A percentile compares a stretch with the other conserved stretches of the same genome.
Evolutionary conservation across 1,140 invertebrate species (phyloP).

Genomic region (Hyposmocoma kahamanoa): DNA sequence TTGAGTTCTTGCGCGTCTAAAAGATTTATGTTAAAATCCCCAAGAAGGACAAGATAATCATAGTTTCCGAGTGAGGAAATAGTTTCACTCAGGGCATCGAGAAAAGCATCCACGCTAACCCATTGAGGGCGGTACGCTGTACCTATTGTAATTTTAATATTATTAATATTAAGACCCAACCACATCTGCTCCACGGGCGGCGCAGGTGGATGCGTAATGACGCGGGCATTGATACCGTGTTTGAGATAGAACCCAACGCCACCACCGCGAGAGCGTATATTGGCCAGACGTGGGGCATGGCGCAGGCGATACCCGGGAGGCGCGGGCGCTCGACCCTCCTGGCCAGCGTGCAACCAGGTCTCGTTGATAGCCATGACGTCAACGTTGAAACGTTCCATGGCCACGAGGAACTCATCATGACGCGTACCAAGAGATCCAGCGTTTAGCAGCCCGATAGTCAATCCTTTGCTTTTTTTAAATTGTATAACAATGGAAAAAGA

Average conservation of each 20-base stretch:
- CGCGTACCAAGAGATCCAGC: background rate
- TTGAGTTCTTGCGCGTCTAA: too few species aligned
- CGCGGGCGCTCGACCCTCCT: background rate
- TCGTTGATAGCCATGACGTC: slow-evolving; percentile 6
- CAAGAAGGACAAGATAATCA: too few species aligned
- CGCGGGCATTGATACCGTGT: background rate
- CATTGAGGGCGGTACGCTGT: background rate
- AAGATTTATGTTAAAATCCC: too few species aligned
- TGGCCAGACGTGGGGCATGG: background rate
- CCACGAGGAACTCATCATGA: slow-evolving; percentile 5
- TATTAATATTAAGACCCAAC: background rate
- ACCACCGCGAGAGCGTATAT: background rate
- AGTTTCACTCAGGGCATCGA: background rate
- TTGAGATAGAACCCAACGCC: slow-evolving; percentile 7
- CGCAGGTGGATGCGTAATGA: background rate
- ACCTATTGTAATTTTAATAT: background rate
- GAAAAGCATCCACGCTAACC: background rate
- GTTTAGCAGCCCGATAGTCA: slow-evolving; percentile 5
- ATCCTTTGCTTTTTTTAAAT: background rate
- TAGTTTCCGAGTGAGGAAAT: too few species aligned
- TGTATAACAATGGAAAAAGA: background rate
- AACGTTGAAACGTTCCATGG: background rate
- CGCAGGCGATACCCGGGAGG: slow-evolving; percentile 2
- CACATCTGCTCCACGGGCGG: background rate
- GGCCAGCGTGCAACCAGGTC: background rate